These are phyloP conservation scores for Trichonephila clavata DNA, from an alignment of 1,140 invertebrate genomes.

Conservation along the genomic window DNA sequence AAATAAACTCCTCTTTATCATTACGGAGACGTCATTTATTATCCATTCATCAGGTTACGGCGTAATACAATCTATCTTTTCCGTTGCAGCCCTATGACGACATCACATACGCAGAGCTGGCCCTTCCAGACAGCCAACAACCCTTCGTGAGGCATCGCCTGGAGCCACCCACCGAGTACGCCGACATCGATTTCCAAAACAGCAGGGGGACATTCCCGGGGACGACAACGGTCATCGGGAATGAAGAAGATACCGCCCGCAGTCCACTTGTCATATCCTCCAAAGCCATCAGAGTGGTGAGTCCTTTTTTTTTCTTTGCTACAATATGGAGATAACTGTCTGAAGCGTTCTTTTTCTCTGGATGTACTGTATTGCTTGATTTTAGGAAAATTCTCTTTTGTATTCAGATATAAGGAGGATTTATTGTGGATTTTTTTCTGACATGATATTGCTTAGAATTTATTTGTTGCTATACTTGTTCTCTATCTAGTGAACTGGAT, in stretches of 20 bases:
- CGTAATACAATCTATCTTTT: not conserved
- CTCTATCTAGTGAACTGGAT: too few species aligned
- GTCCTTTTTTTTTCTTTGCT: not conserved
- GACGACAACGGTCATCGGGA: conserved; percentile 34
- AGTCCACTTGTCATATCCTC: conserved; percentile 68
- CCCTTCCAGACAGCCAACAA: conserved; percentile 61
- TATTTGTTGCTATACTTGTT: too few species aligned
- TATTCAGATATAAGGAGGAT: too few species aligned
- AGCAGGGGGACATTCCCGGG: conserved; percentile 62
- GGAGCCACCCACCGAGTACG: conserved; percentile 76
- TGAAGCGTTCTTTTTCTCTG: too few species aligned
- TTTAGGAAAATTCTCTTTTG: too few species aligned
- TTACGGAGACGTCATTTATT: too few species aligned
- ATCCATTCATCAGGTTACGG: too few species aligned
- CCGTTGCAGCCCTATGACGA: conserved; percentile 67
- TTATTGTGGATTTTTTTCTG: too few species aligned
- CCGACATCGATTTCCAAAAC: conserved; percentile 75
- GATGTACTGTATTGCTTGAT: too few species aligned
- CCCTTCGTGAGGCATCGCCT: conserved; percentile 53
- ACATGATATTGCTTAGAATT: too few species aligned
- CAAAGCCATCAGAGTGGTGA: conserved; percentile 71
- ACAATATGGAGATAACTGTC: too few species aligned
- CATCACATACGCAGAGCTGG: conserved; percentile 74
- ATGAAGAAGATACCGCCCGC: conserved; percentile 61
- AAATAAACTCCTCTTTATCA: too few species aligned